Percentiles rank a stretch among this genome's conserved stretches.
Conservation (phyloP, 2,888 invertebrate genomes). For the Dugesia japonica region DNA sequence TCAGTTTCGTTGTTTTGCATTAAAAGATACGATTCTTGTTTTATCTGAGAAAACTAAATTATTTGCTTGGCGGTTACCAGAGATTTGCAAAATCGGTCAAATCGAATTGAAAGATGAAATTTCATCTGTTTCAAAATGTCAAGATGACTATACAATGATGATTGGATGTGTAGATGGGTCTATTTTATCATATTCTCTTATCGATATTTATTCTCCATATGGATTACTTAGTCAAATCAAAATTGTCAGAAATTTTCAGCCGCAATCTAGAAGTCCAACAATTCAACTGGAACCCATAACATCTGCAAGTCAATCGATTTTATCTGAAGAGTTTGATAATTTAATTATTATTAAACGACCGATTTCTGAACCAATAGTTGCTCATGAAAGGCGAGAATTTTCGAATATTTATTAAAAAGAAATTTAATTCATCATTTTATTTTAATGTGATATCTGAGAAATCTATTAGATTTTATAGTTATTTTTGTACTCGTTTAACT, state of each 20-base stretch:
- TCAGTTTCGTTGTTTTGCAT: slow-evolving; percentile 24
- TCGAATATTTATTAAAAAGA: slow-evolving; percentile 3
- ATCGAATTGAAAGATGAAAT: slow-evolving; percentile 42
- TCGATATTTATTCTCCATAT: slow-evolving; percentile 37
- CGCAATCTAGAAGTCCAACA: background rate
- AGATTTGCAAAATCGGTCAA: slow-evolving; percentile 38
- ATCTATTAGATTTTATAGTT: too few relatives aligned
- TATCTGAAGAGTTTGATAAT: background rate
- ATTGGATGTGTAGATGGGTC: slow-evolving; percentile 44
- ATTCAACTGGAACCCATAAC: background rate
- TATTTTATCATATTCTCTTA: slow-evolving; percentile 41
- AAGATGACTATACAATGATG: slow-evolving; percentile 42
- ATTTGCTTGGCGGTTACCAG: slow-evolving; percentile 38
- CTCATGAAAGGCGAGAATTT: slow-evolving; percentile 10
- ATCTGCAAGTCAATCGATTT: background rate
- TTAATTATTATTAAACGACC: background rate
- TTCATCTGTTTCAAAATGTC: slow-evolving; percentile 38
- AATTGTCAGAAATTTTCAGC: background rate
- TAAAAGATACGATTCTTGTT: slow-evolving; percentile 39
- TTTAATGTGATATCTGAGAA: too few relatives aligned
- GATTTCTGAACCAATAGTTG: background rate
- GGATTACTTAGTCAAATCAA: background rate
- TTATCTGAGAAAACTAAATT: slow-evolving; percentile 38
- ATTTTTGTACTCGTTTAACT: too few relatives aligned
- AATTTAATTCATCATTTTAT: too few relatives aligned